Base-by-base conservation (phyloP, 2,797 vertebrate genomes). In the Pipistrellus pygmaeus region DNA sequence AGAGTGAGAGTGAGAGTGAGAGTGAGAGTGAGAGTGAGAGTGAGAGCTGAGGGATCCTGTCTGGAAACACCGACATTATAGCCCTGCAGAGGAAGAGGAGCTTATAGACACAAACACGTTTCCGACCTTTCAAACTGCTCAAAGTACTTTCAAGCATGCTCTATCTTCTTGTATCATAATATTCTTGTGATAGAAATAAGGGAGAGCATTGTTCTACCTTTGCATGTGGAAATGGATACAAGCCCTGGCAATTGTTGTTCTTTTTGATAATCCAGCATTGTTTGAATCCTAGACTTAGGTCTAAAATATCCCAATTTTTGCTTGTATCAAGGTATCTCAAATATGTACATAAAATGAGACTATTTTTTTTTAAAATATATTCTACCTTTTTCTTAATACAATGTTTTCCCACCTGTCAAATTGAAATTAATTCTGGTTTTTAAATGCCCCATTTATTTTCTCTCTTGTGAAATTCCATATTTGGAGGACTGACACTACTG, bases 121-220 rank as follows among this genome's bases (percentile, higher is more conserved):
- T 60, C 30, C 10, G 5, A 81, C 3, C 14, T 91, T 89, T 66
- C 41, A 78, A 35, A 80, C 11, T 62, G 15, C 32, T 73, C 46
- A 0, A 38, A 64, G n/a, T 83, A 57, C 3, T 62, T 71, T 92
- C 20, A 77, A 80, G 11, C 5, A 35, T 46, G 17, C 88, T 87
- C 66, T 88, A 68, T 86, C 71, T 95, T 77, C 15, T n/a, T 78
- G 76, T 87, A 44, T 76, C 23, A 78, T 57, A 64, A 38, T 71
- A 38, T 57, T 91, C 20, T 30, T 75, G 53, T 32, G 32, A 71
- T 55, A 75, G n/a, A 68, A 7, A 25, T 46, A 82, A 85, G 6
- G 17, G 1, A 27, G 57, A 41, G 3, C 8, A 35, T 46, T 83
- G 1, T 41, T 73, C 21, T 38, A 1, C 48, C 71, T 95, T 92